Conservation (phyloP, 1,140 invertebrate genomes). For the Atta colombica region DNA sequence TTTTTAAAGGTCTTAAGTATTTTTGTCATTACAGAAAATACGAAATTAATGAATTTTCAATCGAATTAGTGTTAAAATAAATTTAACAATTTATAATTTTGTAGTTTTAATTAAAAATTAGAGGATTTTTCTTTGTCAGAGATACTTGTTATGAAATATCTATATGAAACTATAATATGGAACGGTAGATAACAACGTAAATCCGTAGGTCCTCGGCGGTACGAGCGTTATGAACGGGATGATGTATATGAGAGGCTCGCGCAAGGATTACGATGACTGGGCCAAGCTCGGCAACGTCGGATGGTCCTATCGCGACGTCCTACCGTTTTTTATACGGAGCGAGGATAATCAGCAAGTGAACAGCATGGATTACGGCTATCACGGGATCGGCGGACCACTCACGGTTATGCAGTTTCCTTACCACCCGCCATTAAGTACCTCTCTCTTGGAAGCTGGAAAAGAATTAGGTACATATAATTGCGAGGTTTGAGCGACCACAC, state of each 20-base stretch:
- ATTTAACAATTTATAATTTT: too few relatives aligned
- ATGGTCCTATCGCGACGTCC: slow-evolving; percentile 96
- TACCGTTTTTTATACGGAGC: slow-evolving; percentile 95
- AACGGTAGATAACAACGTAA: slow-evolving; percentile 2
- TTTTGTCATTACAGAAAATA: background rate
- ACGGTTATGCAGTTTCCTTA: slow-evolving; percentile 95
- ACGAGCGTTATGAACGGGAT: slow-evolving; percentile 98
- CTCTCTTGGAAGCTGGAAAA: slow-evolving; percentile 93
- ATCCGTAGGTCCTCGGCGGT: slow-evolving; percentile 92
- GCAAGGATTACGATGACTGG: slow-evolving; percentile 97
- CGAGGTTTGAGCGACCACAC: background rate
- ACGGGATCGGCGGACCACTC: slow-evolving; percentile 92
- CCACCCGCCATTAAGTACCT: slow-evolving; percentile 93
- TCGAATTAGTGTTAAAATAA: background rate
- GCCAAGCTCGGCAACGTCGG: slow-evolving; percentile 93
- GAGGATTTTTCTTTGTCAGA: background rate
- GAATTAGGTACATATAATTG: slow-evolving; percentile 88
- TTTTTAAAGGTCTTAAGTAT: background rate
- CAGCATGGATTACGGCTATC: slow-evolving; percentile 91
- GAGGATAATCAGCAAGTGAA: slow-evolving; percentile 94
- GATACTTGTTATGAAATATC: background rate
- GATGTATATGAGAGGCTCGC: slow-evolving; percentile 98
- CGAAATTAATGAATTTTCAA: background rate
- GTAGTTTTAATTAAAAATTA: background rate
- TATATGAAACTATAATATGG: too few relatives aligned